These are phyloP conservation scores for Chaenocephalus aceratus DNA, from an alignment of 2,113 vertebrate species.

Conservation along the genomic window DNA sequence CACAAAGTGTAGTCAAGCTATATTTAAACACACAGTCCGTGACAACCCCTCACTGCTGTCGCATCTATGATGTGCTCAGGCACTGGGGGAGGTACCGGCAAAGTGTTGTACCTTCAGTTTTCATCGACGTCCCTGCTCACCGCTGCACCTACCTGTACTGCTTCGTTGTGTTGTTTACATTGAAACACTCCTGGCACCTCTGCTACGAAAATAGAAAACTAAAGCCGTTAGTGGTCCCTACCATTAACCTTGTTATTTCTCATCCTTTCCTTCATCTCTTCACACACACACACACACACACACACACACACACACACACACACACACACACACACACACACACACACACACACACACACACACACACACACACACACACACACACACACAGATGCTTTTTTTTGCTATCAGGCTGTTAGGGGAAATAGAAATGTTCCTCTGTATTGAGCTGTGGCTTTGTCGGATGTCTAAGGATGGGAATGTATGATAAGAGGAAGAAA, in stretches of 20 bases:
- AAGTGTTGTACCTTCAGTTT: conserved; percentile 40
- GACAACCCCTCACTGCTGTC: conserved; percentile 54
- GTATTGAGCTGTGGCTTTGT: conserved; percentile 61
- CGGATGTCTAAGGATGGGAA: conserved; percentile 66
- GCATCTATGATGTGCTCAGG: conserved; percentile 42
- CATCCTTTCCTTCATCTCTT: conserved; percentile 35
- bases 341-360: conserved; percentile 20
- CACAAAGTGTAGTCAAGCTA: conserved; percentile 40
- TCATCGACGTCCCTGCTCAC: conserved; percentile 1
- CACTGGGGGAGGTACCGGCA: conserved; percentile 24
- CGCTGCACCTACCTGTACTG: conserved; percentile 5
- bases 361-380: conserved; percentile 23
- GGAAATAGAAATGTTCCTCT: conserved; percentile 61
- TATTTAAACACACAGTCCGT: conserved; percentile 62
- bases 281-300: conserved; percentile 16
- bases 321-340: conserved; percentile 19
- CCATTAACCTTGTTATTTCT: conserved; percentile 62
- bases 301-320: conserved; percentile 26
- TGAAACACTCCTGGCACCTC: conserved; percentile 27
- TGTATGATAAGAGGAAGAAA: conserved; percentile 72
- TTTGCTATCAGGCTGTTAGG: conserved; percentile 42
- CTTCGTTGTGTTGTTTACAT: conserved; percentile 48
- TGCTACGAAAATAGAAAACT: conserved; percentile 46
- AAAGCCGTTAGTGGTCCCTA: conserved; percentile 38
- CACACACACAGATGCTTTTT: conserved; percentile 26